Conservation (phyloP, 2,113 vertebrate species). For the Cheilinus undulatus region DNA sequence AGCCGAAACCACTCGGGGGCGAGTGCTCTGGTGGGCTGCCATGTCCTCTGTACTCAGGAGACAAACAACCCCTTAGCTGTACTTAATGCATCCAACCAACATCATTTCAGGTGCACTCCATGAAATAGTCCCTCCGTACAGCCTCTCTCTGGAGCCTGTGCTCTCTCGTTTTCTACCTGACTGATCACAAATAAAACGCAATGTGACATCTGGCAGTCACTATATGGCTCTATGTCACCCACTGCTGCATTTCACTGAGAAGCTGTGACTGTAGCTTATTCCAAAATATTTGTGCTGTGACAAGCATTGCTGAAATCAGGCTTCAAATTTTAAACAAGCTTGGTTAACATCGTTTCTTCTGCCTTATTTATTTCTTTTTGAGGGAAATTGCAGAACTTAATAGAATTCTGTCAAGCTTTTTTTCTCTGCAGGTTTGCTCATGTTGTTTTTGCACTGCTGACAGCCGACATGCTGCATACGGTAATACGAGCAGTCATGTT, state of each 20-base stretch:
- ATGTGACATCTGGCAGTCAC: slow-evolving; percentile 73
- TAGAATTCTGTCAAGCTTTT: slow-evolving; percentile 41
- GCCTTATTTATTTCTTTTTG: neutral
- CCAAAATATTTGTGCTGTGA: slow-evolving; percentile 19
- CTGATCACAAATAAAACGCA: slow-evolving; percentile 75
- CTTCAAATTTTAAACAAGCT: slow-evolving; percentile 1
- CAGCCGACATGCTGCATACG: slow-evolving; percentile 62
- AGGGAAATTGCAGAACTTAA: slow-evolving; percentile 10
- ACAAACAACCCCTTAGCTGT: slow-evolving; percentile 78
- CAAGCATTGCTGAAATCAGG: neutral
- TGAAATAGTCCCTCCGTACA: slow-evolving; percentile 64
- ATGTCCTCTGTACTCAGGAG: slow-evolving; percentile 70
- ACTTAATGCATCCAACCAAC: slow-evolving; percentile 81
- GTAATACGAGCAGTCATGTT: slow-evolving; percentile 48
- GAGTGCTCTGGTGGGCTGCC: slow-evolving; percentile 64
- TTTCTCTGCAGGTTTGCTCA: slow-evolving; percentile 34
- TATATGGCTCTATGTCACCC: slow-evolving; percentile 39
- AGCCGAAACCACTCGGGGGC: slow-evolving; percentile 56
- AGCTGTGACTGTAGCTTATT: slow-evolving; percentile 7
- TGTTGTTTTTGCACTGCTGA: slow-evolving; percentile 38
- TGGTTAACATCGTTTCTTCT: neutral
- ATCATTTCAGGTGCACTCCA: slow-evolving; percentile 78
- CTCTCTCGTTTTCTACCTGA: slow-evolving; percentile 74
- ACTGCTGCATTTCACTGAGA: slow-evolving; percentile 27
- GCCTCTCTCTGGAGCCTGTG: slow-evolving; percentile 58